Percentiles rank a stretch among this genome's conserved stretches.
phyloP scores from a whole-genome alignment of 2,797 vertebrate genomes.

The Phoeniculus purpureus region DNA sequence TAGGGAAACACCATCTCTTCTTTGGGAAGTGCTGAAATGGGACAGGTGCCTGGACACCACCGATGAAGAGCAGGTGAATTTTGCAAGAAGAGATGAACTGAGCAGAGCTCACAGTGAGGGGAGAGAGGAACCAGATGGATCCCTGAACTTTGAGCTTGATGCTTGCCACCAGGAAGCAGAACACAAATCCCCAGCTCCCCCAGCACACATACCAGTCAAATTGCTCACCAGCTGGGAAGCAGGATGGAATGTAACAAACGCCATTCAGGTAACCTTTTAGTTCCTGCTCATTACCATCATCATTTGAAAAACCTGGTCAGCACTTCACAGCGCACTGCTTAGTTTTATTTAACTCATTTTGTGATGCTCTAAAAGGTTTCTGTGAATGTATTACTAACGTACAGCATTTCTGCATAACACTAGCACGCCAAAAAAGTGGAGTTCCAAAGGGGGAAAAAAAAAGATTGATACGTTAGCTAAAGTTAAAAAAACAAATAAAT shows the following conservation, averaged over 20 bases:
- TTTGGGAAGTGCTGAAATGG: constrained; percentile 12
- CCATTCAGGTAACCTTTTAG: constrained; percentile 73
- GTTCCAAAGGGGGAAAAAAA: background rate
- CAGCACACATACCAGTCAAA: background rate
- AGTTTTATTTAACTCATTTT: constrained; percentile 18
- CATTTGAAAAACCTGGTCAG: background rate
- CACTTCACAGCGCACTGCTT: background rate
- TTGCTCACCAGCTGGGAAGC: constrained; percentile 81
- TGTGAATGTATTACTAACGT: background rate
- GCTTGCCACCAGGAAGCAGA: constrained; percentile 24
- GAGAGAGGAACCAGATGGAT: constrained; percentile 9
- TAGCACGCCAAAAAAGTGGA: background rate
- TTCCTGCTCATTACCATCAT: background rate
- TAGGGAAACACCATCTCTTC: constrained; percentile 11
- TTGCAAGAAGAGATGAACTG: constrained; percentile 73
- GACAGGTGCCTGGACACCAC: constrained; percentile 17
- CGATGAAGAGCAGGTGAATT: constrained; percentile 68
- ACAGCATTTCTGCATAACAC: constrained; percentile 30
- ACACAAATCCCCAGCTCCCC: background rate
- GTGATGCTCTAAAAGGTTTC: background rate
- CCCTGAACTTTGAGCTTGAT: constrained; percentile 16
- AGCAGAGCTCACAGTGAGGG: constrained; percentile 36
- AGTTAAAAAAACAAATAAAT: constrained; percentile 14
- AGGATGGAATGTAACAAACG: constrained; percentile 81
- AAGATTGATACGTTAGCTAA: background rate